Conservation (phyloP, 2,888 invertebrate genomes). For the Lissocephala sabroskyi region DNA sequence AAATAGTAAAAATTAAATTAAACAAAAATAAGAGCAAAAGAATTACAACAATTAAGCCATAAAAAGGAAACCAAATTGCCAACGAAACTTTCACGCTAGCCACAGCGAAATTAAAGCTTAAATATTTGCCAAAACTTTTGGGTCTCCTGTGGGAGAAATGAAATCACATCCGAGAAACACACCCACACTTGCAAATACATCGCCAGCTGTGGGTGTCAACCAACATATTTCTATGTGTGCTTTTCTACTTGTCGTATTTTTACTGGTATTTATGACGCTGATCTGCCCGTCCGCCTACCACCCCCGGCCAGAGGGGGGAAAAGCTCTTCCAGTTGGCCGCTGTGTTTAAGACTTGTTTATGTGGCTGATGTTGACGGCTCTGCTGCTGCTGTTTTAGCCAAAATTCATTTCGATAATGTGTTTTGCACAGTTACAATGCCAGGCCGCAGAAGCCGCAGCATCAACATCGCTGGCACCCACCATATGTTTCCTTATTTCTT, state of each 20-base stretch:
- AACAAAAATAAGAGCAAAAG: too few species aligned
- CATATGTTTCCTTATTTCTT: slow-evolving; percentile 1
- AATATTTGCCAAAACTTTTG: slow-evolving; percentile 14
- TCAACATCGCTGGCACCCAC: too few species aligned
- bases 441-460: not conserved
- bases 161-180: not conserved
- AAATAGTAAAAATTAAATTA: too few species aligned
- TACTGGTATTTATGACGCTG: slow-evolving; percentile 16
- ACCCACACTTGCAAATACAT: not conserved
- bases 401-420: slow-evolving; percentile 17
- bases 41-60: too few species aligned
- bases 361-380: not conserved
- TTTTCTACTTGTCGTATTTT: slow-evolving; percentile 8
- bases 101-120: slow-evolving; percentile 34
- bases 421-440: slow-evolving; percentile 3
- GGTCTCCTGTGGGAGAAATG: not conserved
- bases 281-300: not conserved
- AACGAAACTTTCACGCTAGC: slow-evolving; percentile 11
- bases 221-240: slow-evolving; percentile 7
- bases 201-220: not conserved
- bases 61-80: not conserved
- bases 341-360: slow-evolving; percentile 35
- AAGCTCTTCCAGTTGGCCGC: not conserved
- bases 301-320: not conserved
- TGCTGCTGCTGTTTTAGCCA: slow-evolving; percentile 3